Evolutionary conservation across 2,888 invertebrate species (phyloP).

Genomic region (Eudasyphora cyanicolor): DNA sequence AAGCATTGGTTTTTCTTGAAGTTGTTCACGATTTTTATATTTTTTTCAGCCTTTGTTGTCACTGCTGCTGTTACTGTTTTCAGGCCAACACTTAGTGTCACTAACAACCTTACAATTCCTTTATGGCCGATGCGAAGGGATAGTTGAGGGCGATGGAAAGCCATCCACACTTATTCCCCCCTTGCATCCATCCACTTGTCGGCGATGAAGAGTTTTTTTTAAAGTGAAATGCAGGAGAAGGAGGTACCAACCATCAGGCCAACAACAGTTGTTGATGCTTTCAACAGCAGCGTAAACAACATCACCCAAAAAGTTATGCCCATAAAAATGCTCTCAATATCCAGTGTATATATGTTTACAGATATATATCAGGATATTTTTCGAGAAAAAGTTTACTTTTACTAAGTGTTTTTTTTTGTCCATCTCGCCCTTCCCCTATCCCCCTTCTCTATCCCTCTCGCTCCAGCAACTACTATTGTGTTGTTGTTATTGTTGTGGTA

Average conservation of each 20-base stretch:
- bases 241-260: slow-evolving; percentile 6
- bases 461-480: neutral
- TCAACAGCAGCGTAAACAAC: neutral
- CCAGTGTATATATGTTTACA: too few relatives aligned
- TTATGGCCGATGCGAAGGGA: neutral
- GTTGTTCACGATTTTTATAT: slow-evolving; percentile 73
- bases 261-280: slow-evolving; percentile 11
- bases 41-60: neutral
- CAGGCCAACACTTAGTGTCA: slow-evolving; percentile 72
- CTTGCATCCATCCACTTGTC: neutral
- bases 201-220: slow-evolving; percentile 39
- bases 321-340: slow-evolving; percentile 28
- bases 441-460: too few relatives aligned
- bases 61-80: slow-evolving; percentile 30
- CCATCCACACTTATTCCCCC: neutral
- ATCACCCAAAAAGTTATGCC: neutral
- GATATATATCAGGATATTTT: neutral
- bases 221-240: slow-evolving; percentile 9
- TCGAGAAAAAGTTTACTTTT: neutral
- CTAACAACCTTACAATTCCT: slow-evolving; percentile 66
- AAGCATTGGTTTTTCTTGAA: slow-evolving; percentile 75
- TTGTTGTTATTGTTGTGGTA: slow-evolving; percentile 35
- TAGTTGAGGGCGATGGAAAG: neutral
- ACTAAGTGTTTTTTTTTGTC: neutral
- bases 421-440: too few relatives aligned